Evolutionary conservation across 2,888 invertebrate species (phyloP), one percentile per base, ranked within the genome.

Genomic region (Caenorhabditis afra): DNA sequence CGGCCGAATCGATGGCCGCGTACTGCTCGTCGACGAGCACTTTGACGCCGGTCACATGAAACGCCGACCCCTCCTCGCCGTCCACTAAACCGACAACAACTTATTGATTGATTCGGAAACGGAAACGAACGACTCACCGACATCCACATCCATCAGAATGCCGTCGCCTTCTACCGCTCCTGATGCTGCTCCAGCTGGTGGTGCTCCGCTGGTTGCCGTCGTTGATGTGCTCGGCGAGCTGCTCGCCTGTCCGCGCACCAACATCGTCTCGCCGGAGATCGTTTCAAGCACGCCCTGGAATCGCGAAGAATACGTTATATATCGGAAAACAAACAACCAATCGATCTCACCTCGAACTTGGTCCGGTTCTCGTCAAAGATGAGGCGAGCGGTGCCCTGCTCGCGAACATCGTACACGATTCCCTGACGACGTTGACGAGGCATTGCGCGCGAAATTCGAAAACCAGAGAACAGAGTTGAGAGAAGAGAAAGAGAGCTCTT

Each of bases 21-120:
- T 53, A 57, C 35, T 75, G 66, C 41, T 71, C 66, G 41, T 75
- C 66, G 55, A 79, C 75, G 37, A 62, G 61, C 39, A 79, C 75
- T 45, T 65, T 53, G 55, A 79, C 79, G 55, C 65, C 61, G 37
- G 58, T 55, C 53, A 79, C 70, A 58, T 75, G 79, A 37, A 79
- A 79, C 55, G 70, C 71, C 41, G 75, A 79, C 37, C 79, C 79
- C 61, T 79, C 79, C 49, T 79, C 79, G 14, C 75, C 70, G 23
- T 79, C 79, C 18, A 79, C 79, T 79, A 39, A 20, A 73, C 66
- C 44, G 35, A 39, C 2, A 11, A 14, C 29, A 29, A 5, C 29
- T 3, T 29, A 7, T 29, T 29, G 29, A 7, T 29, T 29, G 29
- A 7, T n/a, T n/a, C 29, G 4, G 29, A 29, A 29, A 29, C 29